phyloP scores from a whole-genome alignment of 2,888 invertebrate species.

The Piscicola geometra region DNA sequence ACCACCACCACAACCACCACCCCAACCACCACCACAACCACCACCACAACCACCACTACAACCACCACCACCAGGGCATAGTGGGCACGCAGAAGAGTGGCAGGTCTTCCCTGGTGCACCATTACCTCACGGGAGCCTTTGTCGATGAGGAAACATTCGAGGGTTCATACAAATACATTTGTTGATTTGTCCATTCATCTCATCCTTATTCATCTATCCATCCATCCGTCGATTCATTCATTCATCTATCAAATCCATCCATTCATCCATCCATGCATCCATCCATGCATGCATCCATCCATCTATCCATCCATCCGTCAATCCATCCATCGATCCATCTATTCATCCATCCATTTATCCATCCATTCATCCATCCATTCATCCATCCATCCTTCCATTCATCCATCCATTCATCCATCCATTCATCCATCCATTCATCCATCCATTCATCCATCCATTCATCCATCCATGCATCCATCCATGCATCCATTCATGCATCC shows the following conservation, averaged over 20 bases:
- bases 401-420: not conserved
- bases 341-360: not conserved
- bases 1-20: too few species aligned
- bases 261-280: not conserved
- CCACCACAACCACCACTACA: too few species aligned
- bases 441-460: not conserved
- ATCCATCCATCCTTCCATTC: not conserved
- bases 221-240: not conserved
- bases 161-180: constrained; percentile 57
- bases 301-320: not conserved
- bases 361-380: not conserved
- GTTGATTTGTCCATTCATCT: not conserved
- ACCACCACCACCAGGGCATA: constrained; percentile 65
- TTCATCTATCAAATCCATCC: not conserved
- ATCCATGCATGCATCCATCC: not conserved
- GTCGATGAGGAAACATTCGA: constrained; percentile 98
- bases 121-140: constrained; percentile 93
- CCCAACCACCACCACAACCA: too few species aligned
- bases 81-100: constrained; percentile 90
- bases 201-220: not conserved
- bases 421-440: not conserved
- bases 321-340: not conserved
- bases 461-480: not conserved
- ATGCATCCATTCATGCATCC: not conserved
- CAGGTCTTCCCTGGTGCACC: constrained; percentile 93